Evolutionary conservation across 2,888 invertebrate species (phyloP).

Genomic region (Apotomis betuletana): DNA sequence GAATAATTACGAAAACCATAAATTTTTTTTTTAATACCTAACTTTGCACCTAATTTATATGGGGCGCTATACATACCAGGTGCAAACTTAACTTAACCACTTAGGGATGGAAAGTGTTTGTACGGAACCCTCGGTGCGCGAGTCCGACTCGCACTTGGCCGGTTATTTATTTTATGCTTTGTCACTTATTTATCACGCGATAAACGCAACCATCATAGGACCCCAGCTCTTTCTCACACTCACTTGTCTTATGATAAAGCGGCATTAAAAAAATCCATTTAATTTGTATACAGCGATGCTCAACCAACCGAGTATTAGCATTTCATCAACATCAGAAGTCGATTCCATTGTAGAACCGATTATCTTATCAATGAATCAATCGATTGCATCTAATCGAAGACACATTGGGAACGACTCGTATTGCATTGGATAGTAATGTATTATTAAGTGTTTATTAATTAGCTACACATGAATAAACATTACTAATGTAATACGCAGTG

Average conservation of each 20-base stretch:
- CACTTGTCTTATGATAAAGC: background rate
- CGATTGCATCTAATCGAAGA: slow-evolving; percentile 46
- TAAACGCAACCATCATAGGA: too few relatives aligned
- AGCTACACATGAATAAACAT: slow-evolving; percentile 44
- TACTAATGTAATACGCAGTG: slow-evolving; percentile 38
- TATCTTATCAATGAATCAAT: slow-evolving; percentile 46
- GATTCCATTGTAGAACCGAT: slow-evolving; percentile 39
- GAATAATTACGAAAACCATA: too few relatives aligned
- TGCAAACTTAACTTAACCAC: too few relatives aligned
- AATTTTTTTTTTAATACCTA: too few relatives aligned
- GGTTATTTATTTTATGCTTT: too few relatives aligned
- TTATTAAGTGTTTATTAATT: slow-evolving; percentile 46
- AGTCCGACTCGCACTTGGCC: too few relatives aligned
- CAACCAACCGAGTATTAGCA: slow-evolving; percentile 16
- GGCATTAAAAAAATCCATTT: slow-evolving; percentile 17
- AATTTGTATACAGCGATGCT: slow-evolving; percentile 20
- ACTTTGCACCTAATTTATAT: too few relatives aligned
- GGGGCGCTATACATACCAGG: too few relatives aligned
- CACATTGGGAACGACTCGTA: slow-evolving; percentile 47
- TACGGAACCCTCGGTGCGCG: too few relatives aligned
- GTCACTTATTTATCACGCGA: too few relatives aligned
- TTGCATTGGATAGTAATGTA: slow-evolving; percentile 46
- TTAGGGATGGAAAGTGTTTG: too few relatives aligned
- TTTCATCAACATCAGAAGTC: slow-evolving; percentile 30
- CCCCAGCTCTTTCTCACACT: background rate